A percentile compares a stretch with the other conserved stretches of the same genome.
Conservation (phyloP, 2,113 vertebrate species). For the Pomatostomus ruficeps region DNA sequence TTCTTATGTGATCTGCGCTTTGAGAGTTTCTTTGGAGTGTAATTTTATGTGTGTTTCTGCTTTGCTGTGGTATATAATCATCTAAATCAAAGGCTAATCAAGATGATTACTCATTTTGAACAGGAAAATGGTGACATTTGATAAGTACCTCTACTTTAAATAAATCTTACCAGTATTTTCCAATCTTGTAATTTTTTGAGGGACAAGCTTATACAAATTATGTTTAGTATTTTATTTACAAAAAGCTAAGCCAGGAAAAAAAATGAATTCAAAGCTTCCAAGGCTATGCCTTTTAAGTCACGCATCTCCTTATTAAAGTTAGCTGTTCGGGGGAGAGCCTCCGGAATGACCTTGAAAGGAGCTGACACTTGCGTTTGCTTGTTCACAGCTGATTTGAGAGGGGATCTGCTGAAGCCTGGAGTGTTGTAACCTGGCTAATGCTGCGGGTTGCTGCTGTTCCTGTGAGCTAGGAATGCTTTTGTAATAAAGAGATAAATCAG, state of each 20-base stretch:
- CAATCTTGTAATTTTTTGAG: conserved; percentile 9
- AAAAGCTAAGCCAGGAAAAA: neutral
- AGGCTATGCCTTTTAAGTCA: neutral
- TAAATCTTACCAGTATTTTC: conserved; percentile 46
- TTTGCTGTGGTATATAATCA: conserved; percentile 42
- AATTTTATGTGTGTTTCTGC: conserved; percentile 46
- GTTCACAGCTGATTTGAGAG: conserved; percentile 37
- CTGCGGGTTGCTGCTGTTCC: conserved; percentile 5
- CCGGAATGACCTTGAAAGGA: neutral
- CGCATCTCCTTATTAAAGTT: neutral
- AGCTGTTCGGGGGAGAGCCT: neutral
- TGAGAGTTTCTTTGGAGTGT: neutral
- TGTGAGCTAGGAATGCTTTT: neutral
- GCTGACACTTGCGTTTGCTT: conserved; percentile 3
- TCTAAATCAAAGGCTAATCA: conserved; percentile 61
- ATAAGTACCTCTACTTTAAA: conserved; percentile 40
- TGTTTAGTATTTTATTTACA: conserved; percentile 27
- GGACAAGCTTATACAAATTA: conserved; percentile 3
- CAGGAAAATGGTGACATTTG: conserved; percentile 46
- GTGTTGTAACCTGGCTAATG: conserved; percentile 3
- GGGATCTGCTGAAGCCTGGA: conserved; percentile 10
- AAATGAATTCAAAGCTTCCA: neutral
- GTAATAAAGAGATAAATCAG: neutral
- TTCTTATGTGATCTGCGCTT: conserved; percentile 12
- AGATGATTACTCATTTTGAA: conserved; percentile 49